A percentile compares a stretch with the other conserved stretches of the same genome.
Evolutionary conservation across 2,113 vertebrate genomes (phyloP).

Genomic region (Hassar affinis): DNA sequence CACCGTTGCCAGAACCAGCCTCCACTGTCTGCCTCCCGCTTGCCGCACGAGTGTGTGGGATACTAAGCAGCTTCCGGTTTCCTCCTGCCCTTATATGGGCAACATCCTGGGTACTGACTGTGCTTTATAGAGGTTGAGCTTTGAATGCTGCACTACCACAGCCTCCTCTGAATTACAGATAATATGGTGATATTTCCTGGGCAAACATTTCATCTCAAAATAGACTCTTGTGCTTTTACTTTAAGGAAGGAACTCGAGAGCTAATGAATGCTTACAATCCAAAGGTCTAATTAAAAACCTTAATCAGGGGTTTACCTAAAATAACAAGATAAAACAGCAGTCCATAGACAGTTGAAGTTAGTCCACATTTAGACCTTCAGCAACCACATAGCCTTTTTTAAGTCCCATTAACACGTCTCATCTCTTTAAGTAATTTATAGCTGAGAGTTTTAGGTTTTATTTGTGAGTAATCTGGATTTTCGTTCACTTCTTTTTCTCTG

Average conservation of each 20-base stretch:
- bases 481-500: not conserved
- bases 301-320: constrained; percentile 29
- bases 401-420: not conserved
- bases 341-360: not conserved
- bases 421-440: not conserved
- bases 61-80: constrained; percentile 53
- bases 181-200: constrained; percentile 19
- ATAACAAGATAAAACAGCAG: not conserved
- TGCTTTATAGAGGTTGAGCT: constrained; percentile 17
- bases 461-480: not conserved
- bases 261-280: constrained; percentile 29
- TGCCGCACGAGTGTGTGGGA: constrained; percentile 41
- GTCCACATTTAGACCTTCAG: not conserved
- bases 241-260: constrained; percentile 6
- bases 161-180: constrained; percentile 1
- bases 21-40: constrained; percentile 55
- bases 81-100: constrained; percentile 63
- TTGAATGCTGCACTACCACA: constrained; percentile 10
- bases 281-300: constrained; percentile 29
- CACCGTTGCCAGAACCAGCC: constrained; percentile 48
- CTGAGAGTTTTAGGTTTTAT: not conserved
- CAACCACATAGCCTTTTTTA: not conserved
- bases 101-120: constrained; percentile 19
- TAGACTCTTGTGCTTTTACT: not conserved
- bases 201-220: constrained; percentile 28